Evolutionary conservation across 1,140 invertebrate species (phyloP).

Genomic region (Galendromus occidentalis): DNA sequence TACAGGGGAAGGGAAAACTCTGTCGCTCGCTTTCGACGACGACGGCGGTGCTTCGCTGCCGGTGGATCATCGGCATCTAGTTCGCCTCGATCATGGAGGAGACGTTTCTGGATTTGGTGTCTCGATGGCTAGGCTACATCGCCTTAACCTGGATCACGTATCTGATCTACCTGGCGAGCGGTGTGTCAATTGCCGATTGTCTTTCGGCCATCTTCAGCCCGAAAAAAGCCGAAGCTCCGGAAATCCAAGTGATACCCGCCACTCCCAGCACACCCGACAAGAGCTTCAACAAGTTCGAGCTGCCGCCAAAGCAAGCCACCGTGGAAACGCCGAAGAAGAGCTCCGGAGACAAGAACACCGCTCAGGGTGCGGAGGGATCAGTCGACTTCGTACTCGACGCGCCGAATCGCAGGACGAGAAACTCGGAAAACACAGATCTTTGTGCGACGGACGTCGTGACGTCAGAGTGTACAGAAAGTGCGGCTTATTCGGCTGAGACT

Average conservation of each 20-base stretch:
- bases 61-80: no score
- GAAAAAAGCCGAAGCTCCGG: background rate
- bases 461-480: no score
- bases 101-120: background rate
- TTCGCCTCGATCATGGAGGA: background rate
- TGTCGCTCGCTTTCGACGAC: no score
- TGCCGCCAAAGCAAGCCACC: background rate
- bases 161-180: conserved; percentile 5
- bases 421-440: no score
- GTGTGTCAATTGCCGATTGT: background rate
- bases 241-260: background rate
- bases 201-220: background rate
- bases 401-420: background rate
- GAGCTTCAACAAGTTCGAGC: background rate
- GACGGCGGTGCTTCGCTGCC: no score
- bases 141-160: background rate
- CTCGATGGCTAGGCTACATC: background rate
- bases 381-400: background rate
- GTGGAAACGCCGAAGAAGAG: background rate
- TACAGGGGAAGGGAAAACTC: no score
- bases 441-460: no score
- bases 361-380: background rate
- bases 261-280: background rate
- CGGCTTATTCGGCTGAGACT: no score
- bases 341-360: background rate